Evolutionary conservation across 2,888 invertebrate species (phyloP), one percentile per base, ranked within the genome.

Genomic region (Meiosimyza decipiens): DNA sequence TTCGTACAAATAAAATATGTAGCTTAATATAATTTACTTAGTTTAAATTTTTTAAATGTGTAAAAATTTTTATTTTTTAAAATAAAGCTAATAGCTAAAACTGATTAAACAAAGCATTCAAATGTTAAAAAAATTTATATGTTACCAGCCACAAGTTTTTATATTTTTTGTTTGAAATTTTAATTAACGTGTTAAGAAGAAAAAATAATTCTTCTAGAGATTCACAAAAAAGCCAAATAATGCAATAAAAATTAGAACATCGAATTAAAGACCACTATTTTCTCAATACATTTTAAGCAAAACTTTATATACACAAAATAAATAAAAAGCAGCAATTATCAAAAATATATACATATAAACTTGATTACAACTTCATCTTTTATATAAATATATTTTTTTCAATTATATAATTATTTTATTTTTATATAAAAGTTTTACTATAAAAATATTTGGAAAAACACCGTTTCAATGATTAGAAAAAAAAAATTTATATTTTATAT

Each of bases 401-500:
- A 40, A n/a, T 40, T 40, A 2, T 40, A 0, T 40, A n/a, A n/a
- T 33, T 47, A 22, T n/a, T 60, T 49, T 55, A 18, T 15, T 33
- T 40, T 59, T 59, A 12, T 18, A 9, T 54, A 54, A 52, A 54
- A 68, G 63, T 59, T 70, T 70, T 67, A 67, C 67, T 57, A 52
- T 65, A 12, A 33, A 60, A 40, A 40, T 40, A 40, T 40, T 40
- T 28, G 28, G 28, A 28, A 28, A 28, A 28, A 28, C 28, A 28
- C 4, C 28, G 9, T 40, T 40, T 40, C 40, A 40, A 40, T 40
- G 9, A 40, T 40, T 40, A 40, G 40, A 1, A 40, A 40, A 7
- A 2, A 9, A 40, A 7, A 5, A 40, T 9, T 40, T 40, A 9
- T 2, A 5, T 5, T 9, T 40, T 40, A 9, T 7, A 6, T 40